Evolutionary conservation across 2,888 invertebrate species (phyloP).

Genomic region (Meliscaeva auricollis): DNA sequence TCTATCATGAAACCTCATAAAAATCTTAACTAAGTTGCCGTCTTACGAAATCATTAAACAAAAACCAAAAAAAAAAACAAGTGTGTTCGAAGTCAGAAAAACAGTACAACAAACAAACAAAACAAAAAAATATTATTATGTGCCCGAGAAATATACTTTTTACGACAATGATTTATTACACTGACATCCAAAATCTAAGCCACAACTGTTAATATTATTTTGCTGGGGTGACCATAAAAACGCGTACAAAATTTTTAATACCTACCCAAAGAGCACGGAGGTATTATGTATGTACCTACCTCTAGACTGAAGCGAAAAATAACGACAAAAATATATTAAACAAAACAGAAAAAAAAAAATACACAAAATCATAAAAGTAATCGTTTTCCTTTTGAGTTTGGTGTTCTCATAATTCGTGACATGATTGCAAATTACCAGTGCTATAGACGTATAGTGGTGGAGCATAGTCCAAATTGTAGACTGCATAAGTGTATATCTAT

Average conservation of each 20-base stretch:
- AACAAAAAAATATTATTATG: constrained; percentile 25
- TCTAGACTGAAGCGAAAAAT: not conserved
- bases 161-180: constrained; percentile 71
- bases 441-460: not conserved
- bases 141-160: constrained; percentile 51
- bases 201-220: constrained; percentile 63
- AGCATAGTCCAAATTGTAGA: not conserved
- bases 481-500: too few relatives aligned
- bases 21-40: constrained; percentile 57
- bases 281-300: not conserved
- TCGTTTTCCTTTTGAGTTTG: constrained; percentile 60
- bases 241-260: constrained; percentile 74
- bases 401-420: constrained; percentile 75
- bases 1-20: constrained; percentile 44
- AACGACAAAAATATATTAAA: constrained; percentile 3
- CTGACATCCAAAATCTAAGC: constrained; percentile 70
- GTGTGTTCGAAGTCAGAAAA: not conserved
- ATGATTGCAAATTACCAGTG: constrained; percentile 59
- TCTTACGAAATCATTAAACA: constrained; percentile 33
- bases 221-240: constrained; percentile 59
- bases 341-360: constrained; percentile 3
- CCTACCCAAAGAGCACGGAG: not conserved
- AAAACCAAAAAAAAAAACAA: constrained; percentile 6
- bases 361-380: constrained; percentile 60
- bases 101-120: constrained; percentile 6